These are phyloP conservation scores for Philereme vetulata DNA, from an alignment of 2,888 invertebrate species.

Conservation along the genomic window DNA sequence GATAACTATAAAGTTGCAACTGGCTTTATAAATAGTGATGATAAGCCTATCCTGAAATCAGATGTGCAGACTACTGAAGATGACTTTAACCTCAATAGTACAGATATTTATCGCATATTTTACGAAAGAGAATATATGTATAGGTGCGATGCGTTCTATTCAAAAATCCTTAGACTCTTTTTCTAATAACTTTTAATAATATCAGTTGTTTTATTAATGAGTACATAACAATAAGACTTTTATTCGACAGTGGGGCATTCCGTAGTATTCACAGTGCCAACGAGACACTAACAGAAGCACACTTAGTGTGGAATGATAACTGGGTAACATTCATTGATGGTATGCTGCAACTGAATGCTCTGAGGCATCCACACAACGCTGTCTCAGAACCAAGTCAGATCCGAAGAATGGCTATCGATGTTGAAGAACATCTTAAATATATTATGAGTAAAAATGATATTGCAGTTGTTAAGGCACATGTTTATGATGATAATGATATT, in stretches of 20 bases:
- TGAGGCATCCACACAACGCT: conserved; percentile 83
- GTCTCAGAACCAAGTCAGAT: conserved; percentile 84
- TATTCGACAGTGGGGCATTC: conserved; percentile 51
- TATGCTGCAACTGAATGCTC: conserved; percentile 88
- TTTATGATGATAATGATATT: conserved; percentile 29
- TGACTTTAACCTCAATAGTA: conserved; percentile 4
- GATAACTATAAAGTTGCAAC: conserved; percentile 18
- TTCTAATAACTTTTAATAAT: background rate
- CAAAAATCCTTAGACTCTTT: background rate
- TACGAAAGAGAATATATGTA: conserved; percentile 25
- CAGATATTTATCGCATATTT: conserved; percentile 25
- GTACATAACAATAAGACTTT: background rate
- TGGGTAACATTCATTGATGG: conserved; percentile 93
- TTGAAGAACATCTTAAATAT: conserved; percentile 33
- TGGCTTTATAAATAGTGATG: conserved; percentile 20
- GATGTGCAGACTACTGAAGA: background rate
- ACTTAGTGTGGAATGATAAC: conserved; percentile 86
- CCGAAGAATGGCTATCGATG: conserved; percentile 41
- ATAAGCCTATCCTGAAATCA: conserved; percentile 2
- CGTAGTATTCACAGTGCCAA: conserved; percentile 43
- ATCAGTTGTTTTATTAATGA: too few relatives aligned
- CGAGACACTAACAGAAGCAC: conserved; percentile 48
- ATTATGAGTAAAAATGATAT: conserved; percentile 8
- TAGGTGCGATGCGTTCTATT: conserved; percentile 10
- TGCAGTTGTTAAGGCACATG: conserved; percentile 32